Conservation (phyloP, 2,888 invertebrate genomes). For the Marronus borbonicus region DNA sequence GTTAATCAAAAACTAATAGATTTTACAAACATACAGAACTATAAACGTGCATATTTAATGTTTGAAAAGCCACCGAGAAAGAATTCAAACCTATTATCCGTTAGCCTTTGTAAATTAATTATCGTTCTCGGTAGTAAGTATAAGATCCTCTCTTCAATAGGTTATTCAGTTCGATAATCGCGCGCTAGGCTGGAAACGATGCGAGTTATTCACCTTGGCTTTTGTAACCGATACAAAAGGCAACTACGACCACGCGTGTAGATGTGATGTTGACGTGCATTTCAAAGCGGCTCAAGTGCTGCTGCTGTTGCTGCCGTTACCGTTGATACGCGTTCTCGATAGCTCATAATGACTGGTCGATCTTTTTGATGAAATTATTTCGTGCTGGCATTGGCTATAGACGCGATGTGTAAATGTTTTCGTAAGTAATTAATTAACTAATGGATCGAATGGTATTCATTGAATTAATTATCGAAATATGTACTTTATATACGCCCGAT, state of each 20-base stretch:
- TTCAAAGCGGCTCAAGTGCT: background rate
- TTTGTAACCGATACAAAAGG: too few relatives aligned
- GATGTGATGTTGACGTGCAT: too few relatives aligned
- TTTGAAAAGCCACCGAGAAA: background rate
- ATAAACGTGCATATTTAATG: too few relatives aligned
- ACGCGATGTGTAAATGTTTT: constrained; percentile 7
- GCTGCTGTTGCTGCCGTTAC: background rate
- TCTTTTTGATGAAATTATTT: constrained; percentile 22
- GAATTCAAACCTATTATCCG: background rate
- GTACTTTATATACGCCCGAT: too few relatives aligned
- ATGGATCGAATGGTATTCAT: too few relatives aligned
- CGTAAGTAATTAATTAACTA: constrained; percentile 3
- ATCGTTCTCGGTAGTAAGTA: constrained; percentile 21
- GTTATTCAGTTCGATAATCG: constrained; percentile 35
- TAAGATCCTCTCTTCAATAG: constrained; percentile 26
- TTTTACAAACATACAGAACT: too few relatives aligned
- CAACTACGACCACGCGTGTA: too few relatives aligned
- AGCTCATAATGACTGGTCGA: background rate
- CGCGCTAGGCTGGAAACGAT: constrained; percentile 27
- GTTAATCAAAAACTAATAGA: too few relatives aligned
- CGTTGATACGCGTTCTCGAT: too few relatives aligned
- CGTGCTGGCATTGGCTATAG: background rate
- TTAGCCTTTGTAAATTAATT: constrained; percentile 34
- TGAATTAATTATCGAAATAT: too few relatives aligned
- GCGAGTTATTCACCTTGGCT: constrained; percentile 35